A percentile compares a stretch with the other conserved stretches of the same genome.
phyloP scores from a whole-genome alignment of 2,797 vertebrate genomes.

The Bovichtus diacanthus region DNA sequence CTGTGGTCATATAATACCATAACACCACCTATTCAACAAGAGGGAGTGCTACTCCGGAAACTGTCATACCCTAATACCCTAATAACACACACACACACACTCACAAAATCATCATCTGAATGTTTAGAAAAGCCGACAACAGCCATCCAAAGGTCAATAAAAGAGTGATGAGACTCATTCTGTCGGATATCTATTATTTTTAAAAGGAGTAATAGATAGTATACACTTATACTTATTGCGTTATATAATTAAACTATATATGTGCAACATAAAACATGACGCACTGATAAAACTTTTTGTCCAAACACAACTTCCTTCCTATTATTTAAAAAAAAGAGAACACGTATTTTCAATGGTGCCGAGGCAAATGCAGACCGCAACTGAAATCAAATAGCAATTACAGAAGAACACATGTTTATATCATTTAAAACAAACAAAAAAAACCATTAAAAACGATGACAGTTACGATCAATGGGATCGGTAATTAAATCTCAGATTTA shows the following conservation, averaged over 20 bases:
- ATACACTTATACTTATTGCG: too few relatives aligned
- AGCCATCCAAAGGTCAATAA: background rate
- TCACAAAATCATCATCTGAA: conserved; percentile 9
- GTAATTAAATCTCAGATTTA: too few relatives aligned
- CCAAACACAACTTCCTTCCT: too few relatives aligned
- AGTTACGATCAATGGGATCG: too few relatives aligned
- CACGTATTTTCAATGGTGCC: too few relatives aligned
- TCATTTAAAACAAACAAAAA: too few relatives aligned
- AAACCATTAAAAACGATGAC: too few relatives aligned
- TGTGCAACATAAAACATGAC: background rate
- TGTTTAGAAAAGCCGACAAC: background rate
- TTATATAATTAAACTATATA: too few relatives aligned
- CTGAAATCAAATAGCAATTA: too few relatives aligned
- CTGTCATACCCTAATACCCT: conserved; percentile 8
- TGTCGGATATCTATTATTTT: background rate
- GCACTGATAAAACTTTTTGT: background rate
- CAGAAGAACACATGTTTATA: too few relatives aligned
- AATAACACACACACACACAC: conserved; percentile 21
- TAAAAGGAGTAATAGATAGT: background rate
- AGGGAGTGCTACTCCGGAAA: conserved; percentile 49
- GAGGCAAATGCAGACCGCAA: too few relatives aligned
- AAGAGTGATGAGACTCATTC: background rate
- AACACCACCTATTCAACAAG: conserved; percentile 46
- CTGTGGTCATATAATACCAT: conserved; percentile 47
- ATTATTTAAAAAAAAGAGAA: too few relatives aligned